A percentile compares a stretch with the other conserved stretches of the same genome.
phyloP scores from a whole-genome alignment of 2,888 invertebrate species.

The Agriotes lineatus region DNA sequence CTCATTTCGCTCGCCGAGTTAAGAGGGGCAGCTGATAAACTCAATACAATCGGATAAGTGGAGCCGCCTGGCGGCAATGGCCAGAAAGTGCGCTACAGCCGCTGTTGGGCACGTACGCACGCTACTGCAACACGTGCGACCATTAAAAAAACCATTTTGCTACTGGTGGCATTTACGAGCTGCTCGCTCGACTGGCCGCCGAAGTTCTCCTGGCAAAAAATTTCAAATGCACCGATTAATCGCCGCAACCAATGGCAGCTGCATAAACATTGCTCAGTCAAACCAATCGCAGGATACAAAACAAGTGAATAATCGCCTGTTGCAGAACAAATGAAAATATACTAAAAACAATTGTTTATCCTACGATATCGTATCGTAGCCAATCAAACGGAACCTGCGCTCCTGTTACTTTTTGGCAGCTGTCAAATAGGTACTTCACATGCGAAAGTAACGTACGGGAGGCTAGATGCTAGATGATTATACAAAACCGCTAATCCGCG shows the following conservation, averaged over 20 bases:
- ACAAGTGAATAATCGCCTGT: no score
- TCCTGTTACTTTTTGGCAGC: background rate
- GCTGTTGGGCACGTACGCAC: slow-evolving; percentile 41
- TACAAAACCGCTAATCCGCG: background rate
- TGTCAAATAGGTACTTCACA: background rate
- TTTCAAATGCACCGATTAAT: background rate
- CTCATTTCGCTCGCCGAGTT: slow-evolving; percentile 29
- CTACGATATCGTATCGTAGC: no score
- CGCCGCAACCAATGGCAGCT: background rate
- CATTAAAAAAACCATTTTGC: slow-evolving; percentile 36
- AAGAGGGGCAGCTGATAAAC: slow-evolving; percentile 43
- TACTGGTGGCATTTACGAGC: slow-evolving; percentile 19
- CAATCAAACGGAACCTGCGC: slow-evolving; percentile 2
- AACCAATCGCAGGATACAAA: no score
- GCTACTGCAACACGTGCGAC: slow-evolving; percentile 48
- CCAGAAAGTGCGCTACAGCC: slow-evolving; percentile 47
- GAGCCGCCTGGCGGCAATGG: slow-evolving; percentile 56
- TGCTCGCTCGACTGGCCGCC: background rate
- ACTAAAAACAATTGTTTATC: no score
- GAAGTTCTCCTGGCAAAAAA: background rate
- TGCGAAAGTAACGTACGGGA: background rate
- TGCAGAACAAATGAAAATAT: no score
- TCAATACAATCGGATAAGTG: slow-evolving; percentile 50
- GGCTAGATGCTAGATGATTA: background rate
- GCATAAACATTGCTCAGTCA: background rate